These are phyloP conservation scores for Petrocephalus sullivani DNA, from an alignment of 2,797 vertebrate species.

Conservation along the genomic window DNA sequence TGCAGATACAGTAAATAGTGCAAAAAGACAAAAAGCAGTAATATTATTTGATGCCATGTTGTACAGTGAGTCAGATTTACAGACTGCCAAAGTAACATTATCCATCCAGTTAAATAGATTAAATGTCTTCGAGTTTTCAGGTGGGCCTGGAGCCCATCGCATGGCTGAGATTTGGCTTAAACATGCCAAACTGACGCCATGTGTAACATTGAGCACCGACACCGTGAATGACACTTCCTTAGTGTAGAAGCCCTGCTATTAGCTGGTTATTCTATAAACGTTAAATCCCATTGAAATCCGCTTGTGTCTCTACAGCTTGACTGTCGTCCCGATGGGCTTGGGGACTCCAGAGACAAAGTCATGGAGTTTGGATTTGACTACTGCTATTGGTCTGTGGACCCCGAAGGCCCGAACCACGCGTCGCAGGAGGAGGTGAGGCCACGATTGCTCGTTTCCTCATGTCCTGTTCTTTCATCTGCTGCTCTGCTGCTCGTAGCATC, in stretches of 20 bases:
- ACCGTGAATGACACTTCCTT: background rate
- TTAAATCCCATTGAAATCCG: background rate
- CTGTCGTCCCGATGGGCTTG: conserved; percentile 63
- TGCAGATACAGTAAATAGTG: too few species aligned
- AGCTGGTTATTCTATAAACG: background rate
- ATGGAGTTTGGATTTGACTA: conserved; percentile 92
- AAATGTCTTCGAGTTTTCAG: background rate
- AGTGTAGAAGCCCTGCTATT: background rate
- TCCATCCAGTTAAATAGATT: background rate
- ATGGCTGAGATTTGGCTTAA: background rate
- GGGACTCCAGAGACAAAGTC: conserved; percentile 79
- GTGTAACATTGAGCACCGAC: background rate
- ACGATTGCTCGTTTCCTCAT: background rate
- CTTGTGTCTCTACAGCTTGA: conserved; percentile 64
- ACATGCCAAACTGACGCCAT: background rate
- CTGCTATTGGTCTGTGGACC: conserved; percentile 93
- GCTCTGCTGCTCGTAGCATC: background rate
- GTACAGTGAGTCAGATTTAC: background rate
- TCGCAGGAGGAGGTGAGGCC: conserved; percentile 89
- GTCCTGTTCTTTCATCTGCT: background rate
- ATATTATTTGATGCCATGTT: background rate
- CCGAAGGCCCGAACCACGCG: conserved; percentile 77
- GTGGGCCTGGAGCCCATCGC: background rate
- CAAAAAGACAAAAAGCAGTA: background rate
- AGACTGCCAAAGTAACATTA: background rate